These are phyloP conservation scores for Drosophila orosa DNA, from an alignment of 1,140 invertebrate species.

Conservation along the genomic window DNA sequence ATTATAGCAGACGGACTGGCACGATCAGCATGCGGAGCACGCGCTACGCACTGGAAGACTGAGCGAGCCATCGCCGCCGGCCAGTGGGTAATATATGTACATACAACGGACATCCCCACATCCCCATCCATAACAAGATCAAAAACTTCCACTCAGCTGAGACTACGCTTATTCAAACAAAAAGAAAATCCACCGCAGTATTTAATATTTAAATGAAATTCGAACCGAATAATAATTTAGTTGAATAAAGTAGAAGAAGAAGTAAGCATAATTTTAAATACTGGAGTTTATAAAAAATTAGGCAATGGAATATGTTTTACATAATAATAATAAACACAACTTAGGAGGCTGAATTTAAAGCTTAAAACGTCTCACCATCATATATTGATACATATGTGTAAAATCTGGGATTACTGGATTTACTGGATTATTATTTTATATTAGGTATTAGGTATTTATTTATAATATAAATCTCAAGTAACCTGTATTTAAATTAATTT, in stretches of 20 bases:
- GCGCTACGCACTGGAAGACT: constrained; percentile 40
- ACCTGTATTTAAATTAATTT: background rate
- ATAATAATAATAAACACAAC: no score
- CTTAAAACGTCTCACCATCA: background rate
- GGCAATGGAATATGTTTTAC: no score
- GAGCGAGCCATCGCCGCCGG: constrained; percentile 2
- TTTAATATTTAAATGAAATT: background rate
- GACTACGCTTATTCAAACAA: background rate
- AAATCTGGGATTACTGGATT: no score
- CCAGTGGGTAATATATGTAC: constrained; percentile 7
- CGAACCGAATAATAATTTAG: background rate
- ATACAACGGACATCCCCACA: constrained; percentile 36
- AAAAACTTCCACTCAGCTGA: constrained; percentile 6
- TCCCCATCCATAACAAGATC: constrained; percentile 11
- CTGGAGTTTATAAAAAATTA: no score
- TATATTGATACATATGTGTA: no score
- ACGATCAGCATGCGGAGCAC: constrained; percentile 61
- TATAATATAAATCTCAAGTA: background rate
- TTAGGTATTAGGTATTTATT: no score
- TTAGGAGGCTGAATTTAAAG: no score
- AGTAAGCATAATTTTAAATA: no score
- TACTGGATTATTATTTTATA: no score
- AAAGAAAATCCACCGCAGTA: background rate
- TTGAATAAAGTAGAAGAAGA: no score
- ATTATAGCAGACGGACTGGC: constrained; percentile 49